Evolutionary conservation across 2,113 vertebrate genomes (phyloP).

Genomic region (Menidia beryllina): DNA sequence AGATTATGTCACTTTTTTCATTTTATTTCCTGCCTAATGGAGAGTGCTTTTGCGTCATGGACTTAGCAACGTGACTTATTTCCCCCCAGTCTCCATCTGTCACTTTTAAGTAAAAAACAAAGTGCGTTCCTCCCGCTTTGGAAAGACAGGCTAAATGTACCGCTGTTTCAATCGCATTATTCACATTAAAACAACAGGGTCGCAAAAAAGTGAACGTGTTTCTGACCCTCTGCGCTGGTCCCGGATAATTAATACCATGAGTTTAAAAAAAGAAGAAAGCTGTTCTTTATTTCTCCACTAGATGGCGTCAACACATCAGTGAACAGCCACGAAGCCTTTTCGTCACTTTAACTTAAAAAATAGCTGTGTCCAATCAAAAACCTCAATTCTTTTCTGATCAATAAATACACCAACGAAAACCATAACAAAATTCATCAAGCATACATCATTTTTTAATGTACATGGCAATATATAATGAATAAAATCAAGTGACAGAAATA

Average conservation of each 20-base stretch:
- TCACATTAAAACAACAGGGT: too few species aligned
- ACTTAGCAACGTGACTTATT: constrained; percentile 8
- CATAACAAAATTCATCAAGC: too few species aligned
- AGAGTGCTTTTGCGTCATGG: not conserved
- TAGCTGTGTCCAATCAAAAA: too few species aligned
- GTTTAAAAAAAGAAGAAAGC: too few species aligned
- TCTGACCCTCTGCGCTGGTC: not conserved
- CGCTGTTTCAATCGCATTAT: too few species aligned
- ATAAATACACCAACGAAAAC: too few species aligned
- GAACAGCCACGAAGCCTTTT: not conserved
- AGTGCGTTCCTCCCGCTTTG: not conserved
- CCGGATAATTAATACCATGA: too few species aligned
- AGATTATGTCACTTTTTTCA: not conserved
- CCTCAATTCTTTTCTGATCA: too few species aligned
- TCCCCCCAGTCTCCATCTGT: constrained; percentile 5
- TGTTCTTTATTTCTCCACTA: constrained; percentile 7
- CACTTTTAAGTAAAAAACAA: not conserved
- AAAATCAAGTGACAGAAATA: too few species aligned
- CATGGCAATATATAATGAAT: too few species aligned
- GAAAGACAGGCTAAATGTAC: not conserved
- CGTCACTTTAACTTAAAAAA: too few species aligned
- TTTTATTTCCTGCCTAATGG: not conserved
- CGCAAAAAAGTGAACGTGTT: not conserved
- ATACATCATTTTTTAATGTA: too few species aligned
- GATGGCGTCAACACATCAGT: constrained; percentile 36